Evolutionary conservation across 2,888 invertebrate genomes (phyloP).

Genomic region (Patella pellucida): DNA sequence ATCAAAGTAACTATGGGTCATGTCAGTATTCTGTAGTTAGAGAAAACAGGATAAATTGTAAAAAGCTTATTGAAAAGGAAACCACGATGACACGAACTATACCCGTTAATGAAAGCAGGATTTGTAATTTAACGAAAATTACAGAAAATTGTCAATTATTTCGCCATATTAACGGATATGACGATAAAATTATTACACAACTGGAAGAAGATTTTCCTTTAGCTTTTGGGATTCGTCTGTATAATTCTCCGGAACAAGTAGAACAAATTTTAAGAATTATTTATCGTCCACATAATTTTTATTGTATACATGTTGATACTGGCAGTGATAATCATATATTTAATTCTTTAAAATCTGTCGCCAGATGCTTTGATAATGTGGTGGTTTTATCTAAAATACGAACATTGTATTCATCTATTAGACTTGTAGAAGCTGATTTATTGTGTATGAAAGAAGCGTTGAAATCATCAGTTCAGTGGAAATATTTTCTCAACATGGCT

Average conservation of each 20-base stretch:
- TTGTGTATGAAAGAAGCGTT: slow-evolving; percentile 42
- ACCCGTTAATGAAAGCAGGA: not conserved
- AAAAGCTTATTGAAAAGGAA: not conserved
- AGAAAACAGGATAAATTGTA: slow-evolving; percentile 1
- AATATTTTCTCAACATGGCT: slow-evolving; percentile 68
- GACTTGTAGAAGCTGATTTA: slow-evolving; percentile 45
- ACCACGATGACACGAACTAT: no score
- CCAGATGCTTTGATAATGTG: slow-evolving; percentile 57
- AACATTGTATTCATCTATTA: slow-evolving; percentile 41
- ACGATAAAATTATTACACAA: slow-evolving; percentile 28
- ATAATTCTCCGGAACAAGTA: slow-evolving; percentile 48
- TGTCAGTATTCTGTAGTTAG: not conserved
- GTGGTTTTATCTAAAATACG: slow-evolving; percentile 46
- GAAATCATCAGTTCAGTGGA: slow-evolving; percentile 53
- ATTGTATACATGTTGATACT: slow-evolving; percentile 66
- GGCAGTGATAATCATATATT: no score
- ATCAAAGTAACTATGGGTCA: not conserved
- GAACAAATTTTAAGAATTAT: slow-evolving; percentile 59
- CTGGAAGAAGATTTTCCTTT: slow-evolving; percentile 55
- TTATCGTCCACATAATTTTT: slow-evolving; percentile 64
- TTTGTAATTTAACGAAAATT: slow-evolving; percentile 30
- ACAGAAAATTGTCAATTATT: slow-evolving; percentile 22
- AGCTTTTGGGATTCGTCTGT: slow-evolving; percentile 57
- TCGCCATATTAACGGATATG: slow-evolving; percentile 37
- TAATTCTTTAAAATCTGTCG: slow-evolving; percentile 36